phyloP scores from a whole-genome alignment of 2,113 vertebrate genomes.

The Dolichotis patagonum region DNA sequence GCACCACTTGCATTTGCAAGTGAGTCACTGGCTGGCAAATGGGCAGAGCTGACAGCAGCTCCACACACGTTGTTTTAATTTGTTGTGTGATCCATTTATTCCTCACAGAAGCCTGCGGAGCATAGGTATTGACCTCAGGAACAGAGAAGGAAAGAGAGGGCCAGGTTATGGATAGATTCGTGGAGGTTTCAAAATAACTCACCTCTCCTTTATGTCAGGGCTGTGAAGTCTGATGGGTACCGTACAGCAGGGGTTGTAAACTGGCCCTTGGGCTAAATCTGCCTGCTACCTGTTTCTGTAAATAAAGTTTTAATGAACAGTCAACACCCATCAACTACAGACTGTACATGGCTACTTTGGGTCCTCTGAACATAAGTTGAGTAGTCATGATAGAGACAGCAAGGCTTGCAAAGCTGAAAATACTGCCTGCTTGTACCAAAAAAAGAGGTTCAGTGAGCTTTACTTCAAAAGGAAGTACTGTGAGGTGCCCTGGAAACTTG shows the following conservation, averaged over 20 bases:
- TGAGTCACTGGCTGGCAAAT: not conserved
- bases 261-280: not conserved
- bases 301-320: slow-evolving; percentile 66
- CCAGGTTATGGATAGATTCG: not conserved
- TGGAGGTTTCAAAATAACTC: not conserved
- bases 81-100: not conserved
- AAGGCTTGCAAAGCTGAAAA: slow-evolving; percentile 10
- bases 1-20: slow-evolving; percentile 6
- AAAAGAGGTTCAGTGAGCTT: not conserved
- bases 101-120: not conserved
- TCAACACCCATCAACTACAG: slow-evolving; percentile 15
- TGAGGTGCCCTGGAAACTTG: not conserved
- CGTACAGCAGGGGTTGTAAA: slow-evolving; percentile 22
- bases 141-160: not conserved
- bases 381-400: not conserved
- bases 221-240: not conserved
- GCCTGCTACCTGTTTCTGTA: slow-evolving; percentile 21
- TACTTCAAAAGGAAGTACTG: not conserved
- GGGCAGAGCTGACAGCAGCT: not conserved
- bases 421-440: not conserved
- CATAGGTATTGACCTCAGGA: not conserved
- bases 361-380: not conserved
- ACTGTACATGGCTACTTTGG: slow-evolving; percentile 18
- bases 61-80: not conserved
- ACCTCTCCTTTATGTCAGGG: not conserved